These are phyloP conservation scores for Ophioninae sp. DNA, from an alignment of 2,888 invertebrate genomes.

Conservation along the genomic window DNA sequence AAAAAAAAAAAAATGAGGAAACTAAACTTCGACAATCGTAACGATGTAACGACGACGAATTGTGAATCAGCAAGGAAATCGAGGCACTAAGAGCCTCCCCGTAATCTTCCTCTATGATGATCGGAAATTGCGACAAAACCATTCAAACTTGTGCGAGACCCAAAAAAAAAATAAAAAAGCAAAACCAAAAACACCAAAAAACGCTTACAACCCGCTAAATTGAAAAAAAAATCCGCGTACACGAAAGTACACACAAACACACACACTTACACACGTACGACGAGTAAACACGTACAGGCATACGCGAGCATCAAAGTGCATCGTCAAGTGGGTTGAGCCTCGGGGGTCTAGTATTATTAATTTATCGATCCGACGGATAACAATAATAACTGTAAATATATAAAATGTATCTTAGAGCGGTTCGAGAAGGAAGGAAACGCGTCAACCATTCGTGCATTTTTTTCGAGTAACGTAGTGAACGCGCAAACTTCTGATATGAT, in stretches of 20 bases:
- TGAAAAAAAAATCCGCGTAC: background rate
- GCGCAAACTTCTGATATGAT: slow-evolving; percentile 47
- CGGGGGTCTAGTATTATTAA: slow-evolving; percentile 64
- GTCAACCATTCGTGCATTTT: slow-evolving; percentile 70
- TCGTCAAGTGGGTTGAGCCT: slow-evolving; percentile 39
- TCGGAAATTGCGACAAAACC: background rate
- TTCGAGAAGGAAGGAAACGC: slow-evolving; percentile 14
- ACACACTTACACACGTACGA: background rate
- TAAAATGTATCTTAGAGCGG: slow-evolving; percentile 19
- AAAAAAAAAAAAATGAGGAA: background rate
- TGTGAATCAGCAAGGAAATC: background rate
- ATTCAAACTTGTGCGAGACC: background rate
- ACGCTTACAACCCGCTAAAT: background rate
- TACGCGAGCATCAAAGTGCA: slow-evolving; percentile 1
- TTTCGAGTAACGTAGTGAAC: slow-evolving; percentile 50
- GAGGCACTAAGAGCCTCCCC: slow-evolving; percentile 1
- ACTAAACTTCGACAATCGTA: slow-evolving; percentile 3
- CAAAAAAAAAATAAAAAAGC: background rate
- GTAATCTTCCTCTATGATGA: background rate
- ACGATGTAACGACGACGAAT: background rate
- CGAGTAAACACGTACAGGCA: background rate
- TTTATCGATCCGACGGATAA: slow-evolving; percentile 56
- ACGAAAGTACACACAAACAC: background rate
- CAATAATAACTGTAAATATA: slow-evolving; percentile 61
- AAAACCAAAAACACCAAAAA: background rate